A percentile compares a stretch with the other conserved stretches of the same genome.
phyloP scores from a whole-genome alignment of 2,113 vertebrate species.

The Peromyscus californicus region DNA sequence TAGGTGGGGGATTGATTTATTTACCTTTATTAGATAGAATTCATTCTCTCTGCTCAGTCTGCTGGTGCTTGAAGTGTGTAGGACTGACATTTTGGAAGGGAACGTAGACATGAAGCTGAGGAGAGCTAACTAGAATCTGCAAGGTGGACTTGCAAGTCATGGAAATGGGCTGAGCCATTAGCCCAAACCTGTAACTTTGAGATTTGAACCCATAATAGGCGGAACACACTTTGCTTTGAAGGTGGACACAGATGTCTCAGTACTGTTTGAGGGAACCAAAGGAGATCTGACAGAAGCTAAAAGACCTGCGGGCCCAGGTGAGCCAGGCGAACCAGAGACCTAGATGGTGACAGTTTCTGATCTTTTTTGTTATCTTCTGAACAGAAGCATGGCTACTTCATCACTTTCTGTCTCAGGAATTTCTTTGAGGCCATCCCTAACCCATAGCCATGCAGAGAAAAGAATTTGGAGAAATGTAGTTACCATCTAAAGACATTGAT shows the following conservation, averaged over 20 bases:
- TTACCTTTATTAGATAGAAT: neutral
- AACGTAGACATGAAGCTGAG: neutral
- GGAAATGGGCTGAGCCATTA: neutral
- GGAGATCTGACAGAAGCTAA: neutral
- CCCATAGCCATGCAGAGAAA: neutral
- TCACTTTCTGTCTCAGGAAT: neutral
- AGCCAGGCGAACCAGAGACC: neutral
- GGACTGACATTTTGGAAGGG: neutral
- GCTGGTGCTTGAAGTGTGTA: neutral
- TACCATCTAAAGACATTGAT: neutral
- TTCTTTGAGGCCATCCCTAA: neutral
- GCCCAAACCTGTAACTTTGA: neutral
- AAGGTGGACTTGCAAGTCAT: neutral
- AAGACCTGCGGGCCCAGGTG: neutral
- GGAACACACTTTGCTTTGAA: neutral
- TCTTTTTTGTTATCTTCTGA: neutral
- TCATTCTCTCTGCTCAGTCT: neutral
- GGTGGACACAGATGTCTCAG: neutral
- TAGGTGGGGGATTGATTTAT: neutral
- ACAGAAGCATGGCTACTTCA: neutral
- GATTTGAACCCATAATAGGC: neutral
- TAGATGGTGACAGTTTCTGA: neutral
- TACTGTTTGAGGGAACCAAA: neutral
- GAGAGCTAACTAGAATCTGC: neutral
- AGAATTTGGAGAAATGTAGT: slow-evolving; percentile 31